phyloP scores from a whole-genome alignment of 1,140 invertebrate species.

The Drosophila watanabei region DNA sequence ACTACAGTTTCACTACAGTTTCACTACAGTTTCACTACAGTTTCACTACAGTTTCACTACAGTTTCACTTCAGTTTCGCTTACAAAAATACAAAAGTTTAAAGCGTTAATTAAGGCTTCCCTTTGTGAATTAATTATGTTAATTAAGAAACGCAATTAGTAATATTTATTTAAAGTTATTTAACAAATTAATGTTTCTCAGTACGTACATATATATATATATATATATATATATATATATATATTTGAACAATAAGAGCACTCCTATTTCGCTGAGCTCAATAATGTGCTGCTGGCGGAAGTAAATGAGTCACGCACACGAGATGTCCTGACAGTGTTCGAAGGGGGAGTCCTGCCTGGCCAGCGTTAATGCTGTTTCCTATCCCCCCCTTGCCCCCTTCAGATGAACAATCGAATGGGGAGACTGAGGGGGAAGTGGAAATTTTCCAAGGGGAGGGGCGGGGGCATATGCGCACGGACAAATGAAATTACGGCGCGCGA shows the following conservation, averaged over 20 bases:
- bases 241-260: too few species aligned
- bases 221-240: background rate
- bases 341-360: slow-evolving; percentile 32
- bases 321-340: slow-evolving; percentile 39
- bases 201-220: background rate
- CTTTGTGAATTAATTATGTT: background rate
- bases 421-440: background rate
- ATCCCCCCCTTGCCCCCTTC: background rate
- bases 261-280: slow-evolving; percentile 8
- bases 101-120: too few species aligned
- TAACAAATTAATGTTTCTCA: background rate
- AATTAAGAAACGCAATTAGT: background rate
- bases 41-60: too few species aligned
- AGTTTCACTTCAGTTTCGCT: too few species aligned
- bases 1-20: too few species aligned
- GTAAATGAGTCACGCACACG: slow-evolving; percentile 67
- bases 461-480: slow-evolving; percentile 47
- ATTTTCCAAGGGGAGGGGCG: slow-evolving; percentile 3
- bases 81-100: too few species aligned
- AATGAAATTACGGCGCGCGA: slow-evolving; percentile 62
- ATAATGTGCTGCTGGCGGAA: slow-evolving; percentile 13
- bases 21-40: too few species aligned
- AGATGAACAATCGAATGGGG: slow-evolving; percentile 16
- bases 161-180: background rate
- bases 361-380: slow-evolving; percentile 60